phyloP scores from a whole-genome alignment of 2,113 vertebrate genomes.

The Cariama cristata region DNA sequence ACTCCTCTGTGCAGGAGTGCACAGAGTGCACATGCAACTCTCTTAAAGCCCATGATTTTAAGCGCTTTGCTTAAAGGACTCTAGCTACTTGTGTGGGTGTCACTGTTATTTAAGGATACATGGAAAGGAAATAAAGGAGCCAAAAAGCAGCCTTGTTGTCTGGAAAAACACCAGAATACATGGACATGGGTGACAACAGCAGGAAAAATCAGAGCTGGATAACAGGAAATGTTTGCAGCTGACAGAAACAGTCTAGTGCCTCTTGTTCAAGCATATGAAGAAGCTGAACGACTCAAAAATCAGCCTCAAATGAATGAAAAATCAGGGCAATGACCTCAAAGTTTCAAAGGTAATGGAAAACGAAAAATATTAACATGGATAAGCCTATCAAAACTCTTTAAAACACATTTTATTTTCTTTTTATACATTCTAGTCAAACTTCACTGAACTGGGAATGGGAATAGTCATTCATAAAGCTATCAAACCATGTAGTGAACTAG shows the following conservation, averaged over 20 bases:
- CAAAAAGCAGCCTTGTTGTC: conserved; percentile 37
- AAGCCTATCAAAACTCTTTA: not conserved
- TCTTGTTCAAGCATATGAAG: not conserved
- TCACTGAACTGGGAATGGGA: not conserved
- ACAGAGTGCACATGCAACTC: no score
- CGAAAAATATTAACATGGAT: not conserved
- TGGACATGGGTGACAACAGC: conserved; percentile 36
- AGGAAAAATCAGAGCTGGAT: conserved; percentile 16
- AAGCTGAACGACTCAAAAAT: not conserved
- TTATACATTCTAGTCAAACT: not conserved
- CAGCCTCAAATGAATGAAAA: not conserved
- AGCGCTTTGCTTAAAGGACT: conserved; percentile 17
- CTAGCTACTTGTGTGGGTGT: conserved; percentile 19
- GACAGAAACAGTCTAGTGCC: not conserved
- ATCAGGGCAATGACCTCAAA: not conserved
- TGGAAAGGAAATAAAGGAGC: conserved; percentile 45
- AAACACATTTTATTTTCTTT: not conserved
- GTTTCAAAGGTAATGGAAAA: not conserved
- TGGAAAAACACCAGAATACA: conserved; percentile 45
- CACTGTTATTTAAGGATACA: conserved; percentile 53
- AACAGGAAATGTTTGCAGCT: conserved; percentile 14
- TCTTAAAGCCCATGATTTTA: not conserved
- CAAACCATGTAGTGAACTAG: not conserved
- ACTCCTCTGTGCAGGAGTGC: no score
- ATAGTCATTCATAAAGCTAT: not conserved